Evolutionary conservation across 2,113 vertebrate species (phyloP).

Genomic region (Oryzias javanicus): DNA sequence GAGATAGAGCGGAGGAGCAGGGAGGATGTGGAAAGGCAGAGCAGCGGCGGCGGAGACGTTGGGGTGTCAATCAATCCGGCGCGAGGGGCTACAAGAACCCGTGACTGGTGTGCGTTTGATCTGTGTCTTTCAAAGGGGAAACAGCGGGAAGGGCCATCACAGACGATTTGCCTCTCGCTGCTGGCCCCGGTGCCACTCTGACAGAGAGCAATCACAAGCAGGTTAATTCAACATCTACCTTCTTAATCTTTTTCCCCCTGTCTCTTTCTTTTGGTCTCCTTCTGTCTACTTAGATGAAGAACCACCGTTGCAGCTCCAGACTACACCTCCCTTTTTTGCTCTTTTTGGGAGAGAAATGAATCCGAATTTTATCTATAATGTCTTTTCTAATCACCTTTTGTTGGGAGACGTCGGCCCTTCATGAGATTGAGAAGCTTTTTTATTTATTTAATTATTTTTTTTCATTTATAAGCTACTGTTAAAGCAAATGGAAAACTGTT

Average conservation of each 20-base stretch:
- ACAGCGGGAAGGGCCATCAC: constrained; percentile 79
- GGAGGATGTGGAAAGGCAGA: constrained; percentile 60
- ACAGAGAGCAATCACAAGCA: constrained; percentile 79
- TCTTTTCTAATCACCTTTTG: constrained; percentile 42
- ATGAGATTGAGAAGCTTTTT: constrained; percentile 3
- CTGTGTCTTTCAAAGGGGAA: constrained; percentile 79
- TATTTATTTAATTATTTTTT: not conserved
- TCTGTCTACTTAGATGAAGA: constrained; percentile 74
- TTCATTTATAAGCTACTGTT: not conserved
- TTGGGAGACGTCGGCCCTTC: constrained; percentile 32
- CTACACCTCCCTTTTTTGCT: constrained; percentile 26
- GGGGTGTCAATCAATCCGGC: constrained; percentile 85
- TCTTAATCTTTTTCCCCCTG: constrained; percentile 69
- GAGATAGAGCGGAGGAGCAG: constrained; percentile 16
- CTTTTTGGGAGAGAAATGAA: constrained; percentile 42
- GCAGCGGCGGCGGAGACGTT: constrained; percentile 53
- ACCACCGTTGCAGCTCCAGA: constrained; percentile 41
- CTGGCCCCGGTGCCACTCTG: constrained; percentile 73
- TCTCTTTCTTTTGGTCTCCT: constrained; percentile 74
- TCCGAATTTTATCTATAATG: constrained; percentile 47
- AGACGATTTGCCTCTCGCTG: constrained; percentile 76
- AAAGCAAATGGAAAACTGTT: not conserved
- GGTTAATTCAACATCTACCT: constrained; percentile 79
- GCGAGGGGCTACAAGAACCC: constrained; percentile 56
- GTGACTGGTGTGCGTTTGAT: constrained; percentile 79